Percentiles rank a stretch among this genome's conserved stretches.
phyloP scores from a whole-genome alignment of 2,113 vertebrate species.

The Ceyx cyanopectus region DNA sequence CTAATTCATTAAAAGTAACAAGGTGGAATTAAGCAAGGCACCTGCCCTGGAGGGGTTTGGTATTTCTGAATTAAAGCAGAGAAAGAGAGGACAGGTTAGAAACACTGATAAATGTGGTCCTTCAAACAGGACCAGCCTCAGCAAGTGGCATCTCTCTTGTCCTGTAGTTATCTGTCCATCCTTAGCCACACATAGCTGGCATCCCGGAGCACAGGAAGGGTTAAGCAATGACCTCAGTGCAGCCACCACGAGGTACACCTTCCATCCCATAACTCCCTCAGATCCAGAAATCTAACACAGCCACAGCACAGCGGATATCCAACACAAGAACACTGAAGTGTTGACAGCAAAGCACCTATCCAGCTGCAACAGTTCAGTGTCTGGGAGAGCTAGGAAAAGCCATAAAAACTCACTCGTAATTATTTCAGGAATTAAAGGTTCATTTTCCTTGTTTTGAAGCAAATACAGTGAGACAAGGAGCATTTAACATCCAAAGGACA shows the following conservation, averaged over 20 bases:
- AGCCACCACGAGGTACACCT: neutral
- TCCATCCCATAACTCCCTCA: neutral
- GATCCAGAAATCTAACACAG: neutral
- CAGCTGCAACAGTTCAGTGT: neutral
- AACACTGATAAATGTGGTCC: neutral
- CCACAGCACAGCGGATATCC: neutral
- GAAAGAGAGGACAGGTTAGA: neutral
- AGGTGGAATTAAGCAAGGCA: slow-evolving; percentile 38
- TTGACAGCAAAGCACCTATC: neutral
- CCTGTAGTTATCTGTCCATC: neutral
- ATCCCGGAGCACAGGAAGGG: neutral
- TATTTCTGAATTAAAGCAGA: slow-evolving; percentile 52
- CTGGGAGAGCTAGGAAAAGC: neutral
- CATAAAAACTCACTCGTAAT: fast-evolving
- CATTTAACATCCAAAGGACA: neutral
- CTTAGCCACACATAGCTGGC: neutral
- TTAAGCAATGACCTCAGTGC: neutral
- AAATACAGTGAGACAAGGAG: neutral
- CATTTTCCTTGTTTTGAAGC: neutral
- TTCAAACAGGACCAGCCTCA: neutral
- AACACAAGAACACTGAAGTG: neutral
- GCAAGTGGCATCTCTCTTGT: neutral
- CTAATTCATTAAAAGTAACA: slow-evolving; percentile 47
- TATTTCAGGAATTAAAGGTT: neutral
- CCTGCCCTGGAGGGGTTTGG: neutral